Conservation (phyloP, 2,888 invertebrate genomes). For the Byasa hedistus region DNA sequence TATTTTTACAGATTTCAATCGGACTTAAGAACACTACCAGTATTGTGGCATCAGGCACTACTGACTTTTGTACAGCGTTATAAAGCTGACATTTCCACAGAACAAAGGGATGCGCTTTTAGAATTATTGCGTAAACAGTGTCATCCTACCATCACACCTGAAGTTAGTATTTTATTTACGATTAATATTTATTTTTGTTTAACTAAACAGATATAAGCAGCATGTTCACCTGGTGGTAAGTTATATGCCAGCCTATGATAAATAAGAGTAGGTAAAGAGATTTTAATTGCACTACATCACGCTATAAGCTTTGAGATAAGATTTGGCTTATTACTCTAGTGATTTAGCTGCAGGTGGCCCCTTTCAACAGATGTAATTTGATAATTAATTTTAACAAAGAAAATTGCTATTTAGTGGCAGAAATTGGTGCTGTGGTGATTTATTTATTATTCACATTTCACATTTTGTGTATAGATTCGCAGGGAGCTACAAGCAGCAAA, state of each 20-base stretch:
- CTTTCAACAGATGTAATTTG: too few species aligned
- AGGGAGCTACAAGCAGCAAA: slow-evolving; percentile 91
- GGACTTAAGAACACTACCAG: slow-evolving; percentile 92
- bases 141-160: slow-evolving; percentile 86
- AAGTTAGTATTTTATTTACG: slow-evolving; percentile 46
- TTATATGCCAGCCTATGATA: too few species aligned
- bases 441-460: too few species aligned
- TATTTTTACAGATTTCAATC: slow-evolving; percentile 84
- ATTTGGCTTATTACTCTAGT: too few species aligned
- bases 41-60: slow-evolving; percentile 97
- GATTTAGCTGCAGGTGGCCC: too few species aligned
- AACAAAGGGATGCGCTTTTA: slow-evolving; percentile 93
- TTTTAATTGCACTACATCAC: too few species aligned
- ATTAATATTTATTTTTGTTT: neutral
- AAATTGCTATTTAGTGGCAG: neutral
- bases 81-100: slow-evolving; percentile 95
- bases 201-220: neutral
- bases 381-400: neutral
- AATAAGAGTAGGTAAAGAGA: too few species aligned
- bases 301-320: too few species aligned
- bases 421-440: too few species aligned
- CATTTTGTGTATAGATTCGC: slow-evolving; percentile 81
- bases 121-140: slow-evolving; percentile 87
- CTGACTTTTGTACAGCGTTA: slow-evolving; percentile 97
- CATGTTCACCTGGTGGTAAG: too few species aligned